A percentile compares a stretch with the other conserved stretches of the same genome.
phyloP scores from a whole-genome alignment of 2,797 vertebrate species.

The Heterohyrax brucei region DNA sequence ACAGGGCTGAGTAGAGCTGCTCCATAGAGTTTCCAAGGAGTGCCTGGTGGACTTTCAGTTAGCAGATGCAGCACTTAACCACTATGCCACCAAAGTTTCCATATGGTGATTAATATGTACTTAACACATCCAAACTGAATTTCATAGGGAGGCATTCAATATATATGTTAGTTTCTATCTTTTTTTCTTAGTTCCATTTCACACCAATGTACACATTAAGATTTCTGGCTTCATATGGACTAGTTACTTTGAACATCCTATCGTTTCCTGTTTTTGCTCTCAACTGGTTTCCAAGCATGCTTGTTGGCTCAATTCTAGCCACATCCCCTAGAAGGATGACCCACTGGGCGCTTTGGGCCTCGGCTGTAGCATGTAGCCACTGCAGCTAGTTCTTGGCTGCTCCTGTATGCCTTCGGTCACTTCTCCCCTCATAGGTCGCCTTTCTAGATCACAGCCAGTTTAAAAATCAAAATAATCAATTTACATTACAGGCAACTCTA shows the following conservation, averaged over 20 bases:
- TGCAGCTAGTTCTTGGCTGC: not conserved
- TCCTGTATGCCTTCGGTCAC: too few species aligned
- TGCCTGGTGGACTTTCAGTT: not conserved
- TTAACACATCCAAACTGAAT: constrained; percentile 6
- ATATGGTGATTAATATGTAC: not conserved
- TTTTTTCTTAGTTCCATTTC: not conserved
- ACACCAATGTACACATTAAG: not conserved
- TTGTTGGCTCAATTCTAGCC: not conserved
- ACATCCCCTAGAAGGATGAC: not conserved
- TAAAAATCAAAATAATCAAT: not conserved
- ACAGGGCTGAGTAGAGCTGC: too few species aligned
- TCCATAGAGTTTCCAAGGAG: too few species aligned
- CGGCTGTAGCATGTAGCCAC: not conserved
- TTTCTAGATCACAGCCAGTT: not conserved
- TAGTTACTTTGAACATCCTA: not conserved
- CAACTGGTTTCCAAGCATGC: not conserved
- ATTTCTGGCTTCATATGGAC: not conserved
- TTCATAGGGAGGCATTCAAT: not conserved
- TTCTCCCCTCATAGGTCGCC: not conserved
- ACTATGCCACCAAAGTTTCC: too few species aligned
- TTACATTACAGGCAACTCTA: not conserved
- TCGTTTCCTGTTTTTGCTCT: not conserved
- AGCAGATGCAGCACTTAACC: too few species aligned
- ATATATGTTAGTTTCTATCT: not conserved
- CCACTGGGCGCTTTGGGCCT: not conserved